Evolutionary conservation across 2,113 vertebrate genomes (phyloP).

Genomic region (Datnioides undecimradiatus): DNA sequence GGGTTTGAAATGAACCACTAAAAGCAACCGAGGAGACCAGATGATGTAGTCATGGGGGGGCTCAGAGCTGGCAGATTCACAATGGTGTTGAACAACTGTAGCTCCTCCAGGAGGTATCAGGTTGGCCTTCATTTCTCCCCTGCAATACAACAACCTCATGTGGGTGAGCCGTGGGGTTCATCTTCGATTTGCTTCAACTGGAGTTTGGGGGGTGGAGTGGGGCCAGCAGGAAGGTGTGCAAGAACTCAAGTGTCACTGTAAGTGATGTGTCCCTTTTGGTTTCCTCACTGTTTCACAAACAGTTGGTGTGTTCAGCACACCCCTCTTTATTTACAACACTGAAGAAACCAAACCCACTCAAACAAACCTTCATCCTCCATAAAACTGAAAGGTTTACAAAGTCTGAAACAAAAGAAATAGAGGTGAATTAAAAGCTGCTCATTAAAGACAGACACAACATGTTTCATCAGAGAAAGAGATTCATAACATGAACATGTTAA

Average conservation of each 20-base stretch:
- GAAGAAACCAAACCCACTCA: too few relatives aligned
- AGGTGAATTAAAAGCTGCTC: slow-evolving; percentile 4
- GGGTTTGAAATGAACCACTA: slow-evolving; percentile 3
- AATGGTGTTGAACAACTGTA: slow-evolving; percentile 3
- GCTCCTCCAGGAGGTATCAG: not conserved
- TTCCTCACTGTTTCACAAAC: not conserved
- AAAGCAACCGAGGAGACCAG: slow-evolving; percentile 65
- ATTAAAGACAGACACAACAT: slow-evolving; percentile 24
- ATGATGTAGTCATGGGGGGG: slow-evolving; percentile 62
- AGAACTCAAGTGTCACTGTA: not conserved
- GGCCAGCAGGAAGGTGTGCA: not conserved
- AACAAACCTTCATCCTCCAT: too few relatives aligned
- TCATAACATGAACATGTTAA: slow-evolving; percentile 2
- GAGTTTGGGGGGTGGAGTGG: not conserved
- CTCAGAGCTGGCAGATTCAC: not conserved
- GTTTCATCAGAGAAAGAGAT: not conserved
- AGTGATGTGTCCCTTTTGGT: not conserved
- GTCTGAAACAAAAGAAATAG: not conserved
- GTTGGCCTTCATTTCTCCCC: not conserved
- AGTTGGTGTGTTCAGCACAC: not conserved
- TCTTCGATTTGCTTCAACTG: not conserved
- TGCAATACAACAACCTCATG: not conserved
- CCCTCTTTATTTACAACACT: not conserved
- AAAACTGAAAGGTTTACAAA: too few relatives aligned
- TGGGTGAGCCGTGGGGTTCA: not conserved